Evolutionary conservation across 2,797 vertebrate species (phyloP).

Genomic region (Rhabdophis nuchalis): DNA sequence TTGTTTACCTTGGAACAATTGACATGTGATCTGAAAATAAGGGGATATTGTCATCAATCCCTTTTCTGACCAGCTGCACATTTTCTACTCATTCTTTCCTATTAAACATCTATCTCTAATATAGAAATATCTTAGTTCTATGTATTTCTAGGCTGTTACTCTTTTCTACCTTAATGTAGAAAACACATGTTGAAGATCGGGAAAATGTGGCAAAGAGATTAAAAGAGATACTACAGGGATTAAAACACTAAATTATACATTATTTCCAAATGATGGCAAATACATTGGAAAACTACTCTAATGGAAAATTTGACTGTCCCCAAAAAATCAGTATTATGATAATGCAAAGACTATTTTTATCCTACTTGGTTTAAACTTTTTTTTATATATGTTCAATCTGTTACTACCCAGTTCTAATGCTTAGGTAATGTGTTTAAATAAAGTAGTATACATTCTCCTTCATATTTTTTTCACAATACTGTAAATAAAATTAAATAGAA

Average conservation of each 20-base stretch:
- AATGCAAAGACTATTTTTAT: background rate
- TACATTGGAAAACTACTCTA: background rate
- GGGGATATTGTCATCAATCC: background rate
- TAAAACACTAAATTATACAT: background rate
- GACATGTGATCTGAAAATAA: background rate
- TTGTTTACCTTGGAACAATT: background rate
- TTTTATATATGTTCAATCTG: background rate
- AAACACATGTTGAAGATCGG: background rate
- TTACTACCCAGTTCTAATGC: background rate
- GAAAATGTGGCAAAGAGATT: background rate
- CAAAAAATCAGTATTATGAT: background rate
- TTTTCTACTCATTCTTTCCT: background rate
- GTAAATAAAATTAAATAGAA: background rate
- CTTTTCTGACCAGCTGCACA: background rate
- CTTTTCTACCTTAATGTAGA: background rate
- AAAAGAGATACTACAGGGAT: background rate
- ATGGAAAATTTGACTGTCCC: background rate
- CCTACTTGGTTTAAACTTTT: background rate
- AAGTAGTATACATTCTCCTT: background rate
- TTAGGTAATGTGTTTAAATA: background rate
- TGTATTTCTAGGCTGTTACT: background rate
- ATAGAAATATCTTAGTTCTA: background rate
- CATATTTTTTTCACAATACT: background rate
- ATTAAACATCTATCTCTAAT: background rate
- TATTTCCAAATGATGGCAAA: background rate